Percentiles rank a stretch among this genome's conserved stretches.
phyloP scores from a whole-genome alignment of 2,888 invertebrate species.

The Leptarthrus brevirostris region DNA sequence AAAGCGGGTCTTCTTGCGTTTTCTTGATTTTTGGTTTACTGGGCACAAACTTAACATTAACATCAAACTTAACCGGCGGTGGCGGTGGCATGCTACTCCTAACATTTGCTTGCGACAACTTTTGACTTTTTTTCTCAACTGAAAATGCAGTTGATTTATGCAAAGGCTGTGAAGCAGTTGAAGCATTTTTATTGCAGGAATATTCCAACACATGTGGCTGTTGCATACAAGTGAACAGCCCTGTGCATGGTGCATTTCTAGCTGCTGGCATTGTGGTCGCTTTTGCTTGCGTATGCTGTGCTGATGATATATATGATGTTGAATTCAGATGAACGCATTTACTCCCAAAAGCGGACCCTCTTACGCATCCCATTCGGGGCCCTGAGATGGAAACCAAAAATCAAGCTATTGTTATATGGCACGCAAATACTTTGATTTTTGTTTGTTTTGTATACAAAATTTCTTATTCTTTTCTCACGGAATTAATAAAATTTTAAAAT shows the following conservation, averaged over 20 bases:
- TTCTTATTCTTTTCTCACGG: not conserved
- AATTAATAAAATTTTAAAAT: not conserved
- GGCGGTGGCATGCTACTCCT: slow-evolving; percentile 53
- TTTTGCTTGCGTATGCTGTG: not conserved
- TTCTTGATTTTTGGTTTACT: slow-evolving; percentile 65
- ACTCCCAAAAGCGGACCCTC: slow-evolving; percentile 57
- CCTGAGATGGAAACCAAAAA: slow-evolving; percentile 58
- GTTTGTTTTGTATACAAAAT: not conserved
- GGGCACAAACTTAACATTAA: slow-evolving; percentile 80
- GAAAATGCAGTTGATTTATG: not conserved
- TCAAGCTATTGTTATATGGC: slow-evolving; percentile 56
- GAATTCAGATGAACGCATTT: slow-evolving; percentile 35
- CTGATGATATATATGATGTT: slow-evolving; percentile 24
- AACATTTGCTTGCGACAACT: slow-evolving; percentile 47
- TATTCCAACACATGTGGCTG: slow-evolving; percentile 64
- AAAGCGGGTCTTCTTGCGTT: slow-evolving; percentile 43
- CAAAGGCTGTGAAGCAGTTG: slow-evolving; percentile 50
- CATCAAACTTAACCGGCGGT: slow-evolving; percentile 79
- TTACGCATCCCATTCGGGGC: slow-evolving; percentile 54
- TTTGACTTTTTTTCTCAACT: slow-evolving; percentile 38
- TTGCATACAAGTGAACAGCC: slow-evolving; percentile 66
- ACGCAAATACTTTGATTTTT: not conserved
- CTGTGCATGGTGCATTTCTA: slow-evolving; percentile 59
- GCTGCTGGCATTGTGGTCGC: slow-evolving; percentile 21
- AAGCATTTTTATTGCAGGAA: slow-evolving; percentile 35